Evolutionary conservation across 2,888 invertebrate species (phyloP).

Genomic region (Monopis laevigella): DNA sequence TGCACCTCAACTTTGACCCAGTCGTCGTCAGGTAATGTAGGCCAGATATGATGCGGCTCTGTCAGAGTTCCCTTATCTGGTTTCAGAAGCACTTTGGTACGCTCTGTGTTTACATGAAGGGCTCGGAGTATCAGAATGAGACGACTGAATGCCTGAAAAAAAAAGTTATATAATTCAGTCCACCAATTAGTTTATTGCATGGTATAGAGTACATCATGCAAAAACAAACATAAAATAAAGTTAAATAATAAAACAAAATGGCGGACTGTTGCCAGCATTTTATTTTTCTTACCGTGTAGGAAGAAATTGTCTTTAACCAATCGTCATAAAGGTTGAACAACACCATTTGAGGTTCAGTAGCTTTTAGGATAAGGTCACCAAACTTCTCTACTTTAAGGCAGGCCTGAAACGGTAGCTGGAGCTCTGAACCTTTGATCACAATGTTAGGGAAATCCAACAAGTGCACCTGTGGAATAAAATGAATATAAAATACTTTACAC

Average conservation of each 20-base stretch:
- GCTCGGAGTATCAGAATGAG: conserved; percentile 96
- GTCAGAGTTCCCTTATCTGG: conserved; percentile 99
- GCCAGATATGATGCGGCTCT: conserved; percentile 99
- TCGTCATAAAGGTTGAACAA: conserved; percentile 99
- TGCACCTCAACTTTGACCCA: conserved; percentile 99
- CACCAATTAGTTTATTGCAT: no score
- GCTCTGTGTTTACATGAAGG: conserved; percentile 97
- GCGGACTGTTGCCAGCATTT: no score
- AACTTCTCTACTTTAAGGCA: conserved; percentile 99
- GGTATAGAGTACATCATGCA: no score
- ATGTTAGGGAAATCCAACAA: conserved; percentile 99
- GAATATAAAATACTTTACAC: no score
- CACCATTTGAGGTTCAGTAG: conserved; percentile 99
- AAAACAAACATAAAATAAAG: no score
- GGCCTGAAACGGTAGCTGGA: conserved; percentile 98
- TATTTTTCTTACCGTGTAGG: conserved; percentile 86
- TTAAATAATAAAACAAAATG: no score
- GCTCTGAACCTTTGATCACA: conserved; percentile 98
- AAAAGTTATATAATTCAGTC: no score
- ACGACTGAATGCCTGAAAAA: conserved; percentile 87
- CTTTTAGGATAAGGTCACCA: conserved; percentile 97
- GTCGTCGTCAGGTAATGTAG: conserved; percentile 95
- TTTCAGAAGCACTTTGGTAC: conserved; percentile 97
- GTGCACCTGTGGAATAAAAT: conserved; percentile 77
- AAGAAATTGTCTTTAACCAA: conserved; percentile 99